Percentiles rank a stretch among this genome's conserved stretches.
Evolutionary conservation across 2,888 invertebrate species (phyloP).

Genomic region (Tiphia femorata): DNA sequence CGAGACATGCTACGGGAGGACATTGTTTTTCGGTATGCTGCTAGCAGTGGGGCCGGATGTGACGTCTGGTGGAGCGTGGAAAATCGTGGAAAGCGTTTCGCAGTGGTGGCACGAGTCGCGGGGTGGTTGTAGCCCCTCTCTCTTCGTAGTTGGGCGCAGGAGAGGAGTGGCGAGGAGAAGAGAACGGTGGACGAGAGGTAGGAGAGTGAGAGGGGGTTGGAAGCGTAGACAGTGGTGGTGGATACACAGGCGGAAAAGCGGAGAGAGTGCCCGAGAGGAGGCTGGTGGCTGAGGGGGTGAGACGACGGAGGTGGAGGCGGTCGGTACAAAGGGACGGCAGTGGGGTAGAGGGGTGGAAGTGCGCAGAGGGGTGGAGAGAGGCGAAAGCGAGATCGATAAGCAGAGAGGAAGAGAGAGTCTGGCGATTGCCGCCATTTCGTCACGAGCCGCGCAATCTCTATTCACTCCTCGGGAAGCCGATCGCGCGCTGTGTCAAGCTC

Average conservation of each 20-base stretch:
- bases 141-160: conserved; percentile 16
- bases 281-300: background rate
- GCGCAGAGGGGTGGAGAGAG: conserved; percentile 25
- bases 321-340: conserved; percentile 32
- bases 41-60: conserved; percentile 21
- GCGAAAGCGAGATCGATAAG: conserved; percentile 25
- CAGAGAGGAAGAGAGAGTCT: conserved; percentile 16
- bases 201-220: background rate
- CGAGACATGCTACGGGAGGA: conserved; percentile 25
- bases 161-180: conserved; percentile 15
- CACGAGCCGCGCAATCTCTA: conserved; percentile 42
- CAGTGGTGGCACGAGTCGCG: conserved; percentile 25
- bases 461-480: background rate
- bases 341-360: conserved; percentile 28
- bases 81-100: conserved; percentile 47
- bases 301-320: conserved; percentile 16
- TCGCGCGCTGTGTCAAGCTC: too few species aligned
- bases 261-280: too few species aligned
- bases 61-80: conserved; percentile 39
- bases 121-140: background rate
- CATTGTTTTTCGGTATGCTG: conserved; percentile 6
- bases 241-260: too few species aligned
- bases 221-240: background rate
- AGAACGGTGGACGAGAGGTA: background rate
- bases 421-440: conserved; percentile 42